Evolutionary conservation across 2,113 vertebrate genomes (phyloP), one percentile per base, ranked within the genome.

Genomic region (Catharus bicknelli): DNA sequence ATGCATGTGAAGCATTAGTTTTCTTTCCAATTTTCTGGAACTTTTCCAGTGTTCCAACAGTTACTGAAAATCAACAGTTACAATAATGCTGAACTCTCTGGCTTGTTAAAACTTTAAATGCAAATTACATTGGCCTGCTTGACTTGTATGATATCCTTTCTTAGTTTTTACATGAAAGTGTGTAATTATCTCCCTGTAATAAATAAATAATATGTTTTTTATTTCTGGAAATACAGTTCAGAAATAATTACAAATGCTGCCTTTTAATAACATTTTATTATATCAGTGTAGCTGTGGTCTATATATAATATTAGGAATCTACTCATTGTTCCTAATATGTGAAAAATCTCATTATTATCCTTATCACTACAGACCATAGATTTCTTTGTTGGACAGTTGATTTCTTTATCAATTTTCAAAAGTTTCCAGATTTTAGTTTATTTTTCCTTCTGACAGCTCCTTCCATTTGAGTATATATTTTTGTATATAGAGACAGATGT

Each of bases 311-410:
- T 22, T 45, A 83, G 10, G 22, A 88, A 79, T 29, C 2, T 57
- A 48, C 63, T 50, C 0, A 27, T 34, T 45, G 4, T 11, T 91
- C 20, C 13, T 51, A 67, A 42, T 18, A 4, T 13, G 47, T 43
- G 5, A 51, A 55, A 87, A 90, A 79, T 55, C 13, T 72, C 26
- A 6, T 68, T 63, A 16, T 73, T 67, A 5, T 54, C 11, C 20
- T 43, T 51, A 14, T 53, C 19, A 4, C 5, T 50, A n/a, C 0
- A 2, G 17, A 42, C 1, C 3, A 36, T 1, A 38, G 13, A 43
- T 51, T 55, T 48, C 7, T 75, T 6, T 16, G 40, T 23, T n/a
- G 21, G 36, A 12, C 3, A 40, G 19, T 34, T 54, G 13, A 23
- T 59, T 86, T 51, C 30, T 53, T 69, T 42, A 69, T 2, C 11